These are phyloP conservation scores for Frieseomelitta varia DNA, from an alignment of 1,140 invertebrate species.

Conservation along the genomic window DNA sequence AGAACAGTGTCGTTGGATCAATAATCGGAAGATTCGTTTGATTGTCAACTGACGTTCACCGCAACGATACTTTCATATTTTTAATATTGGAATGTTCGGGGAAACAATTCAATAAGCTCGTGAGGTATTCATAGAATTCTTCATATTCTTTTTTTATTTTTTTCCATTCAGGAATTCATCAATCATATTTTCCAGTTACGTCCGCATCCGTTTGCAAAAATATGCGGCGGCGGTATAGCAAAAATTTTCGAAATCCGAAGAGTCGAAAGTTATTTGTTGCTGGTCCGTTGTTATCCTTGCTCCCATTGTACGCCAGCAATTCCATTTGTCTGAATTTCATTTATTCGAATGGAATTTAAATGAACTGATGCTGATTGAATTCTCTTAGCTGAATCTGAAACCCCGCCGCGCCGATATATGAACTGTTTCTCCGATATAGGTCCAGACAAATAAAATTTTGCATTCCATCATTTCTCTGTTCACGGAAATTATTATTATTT, in stretches of 20 bases:
- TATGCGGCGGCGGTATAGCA: neutral
- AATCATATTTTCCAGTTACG: neutral
- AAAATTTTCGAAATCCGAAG: neutral
- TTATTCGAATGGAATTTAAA: neutral
- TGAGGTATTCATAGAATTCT: too few species aligned
- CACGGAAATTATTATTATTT: neutral
- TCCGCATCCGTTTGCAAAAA: neutral
- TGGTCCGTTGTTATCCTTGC: neutral
- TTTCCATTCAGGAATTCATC: neutral
- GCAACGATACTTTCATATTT: neutral
- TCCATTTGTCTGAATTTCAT: neutral
- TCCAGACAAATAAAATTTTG: neutral
- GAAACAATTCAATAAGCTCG: too few species aligned
- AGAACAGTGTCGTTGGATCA: constrained; percentile 5
- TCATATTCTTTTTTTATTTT: neutral
- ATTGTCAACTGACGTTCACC: too few species aligned
- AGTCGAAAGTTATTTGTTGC: neutral
- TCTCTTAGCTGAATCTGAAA: neutral
- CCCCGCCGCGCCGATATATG: too few species aligned
- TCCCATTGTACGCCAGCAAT: neutral
- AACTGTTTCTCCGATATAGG: neutral
- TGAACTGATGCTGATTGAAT: neutral
- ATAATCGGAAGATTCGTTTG: neutral
- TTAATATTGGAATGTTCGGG: neutral
- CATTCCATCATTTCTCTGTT: neutral